phyloP scores from a whole-genome alignment of 1,140 invertebrate species.

The Mercenaria mercenaria region DNA sequence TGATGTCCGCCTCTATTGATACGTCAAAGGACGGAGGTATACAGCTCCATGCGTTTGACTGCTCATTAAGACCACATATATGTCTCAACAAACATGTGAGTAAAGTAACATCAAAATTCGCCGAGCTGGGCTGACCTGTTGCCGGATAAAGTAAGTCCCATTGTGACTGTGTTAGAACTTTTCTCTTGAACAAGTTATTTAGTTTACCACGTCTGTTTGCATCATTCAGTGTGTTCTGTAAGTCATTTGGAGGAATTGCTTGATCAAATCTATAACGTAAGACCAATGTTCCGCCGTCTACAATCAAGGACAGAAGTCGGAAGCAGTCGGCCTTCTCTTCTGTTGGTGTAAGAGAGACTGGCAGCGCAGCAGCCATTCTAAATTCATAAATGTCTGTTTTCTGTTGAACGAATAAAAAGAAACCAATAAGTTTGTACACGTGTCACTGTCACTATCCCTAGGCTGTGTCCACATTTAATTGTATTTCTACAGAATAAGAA shows the following conservation, averaged over 20 bases:
- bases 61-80: not conserved
- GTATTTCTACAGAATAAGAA: too few relatives aligned
- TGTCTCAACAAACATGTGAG: not conserved
- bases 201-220: not conserved
- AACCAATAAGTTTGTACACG: too few relatives aligned
- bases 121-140: not conserved
- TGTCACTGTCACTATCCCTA: too few relatives aligned
- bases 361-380: too few relatives aligned
- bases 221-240: not conserved
- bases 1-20: not conserved
- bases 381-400: too few relatives aligned
- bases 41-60: not conserved
- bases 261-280: not conserved
- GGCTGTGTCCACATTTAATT: too few relatives aligned
- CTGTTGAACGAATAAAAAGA: too few relatives aligned
- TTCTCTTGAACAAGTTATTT: not conserved
- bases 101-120: not conserved
- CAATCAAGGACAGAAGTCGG: not conserved
- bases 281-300: not conserved
- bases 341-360: too few relatives aligned
- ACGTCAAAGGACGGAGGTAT: not conserved
- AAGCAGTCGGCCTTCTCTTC: not conserved
- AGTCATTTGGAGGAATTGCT: not conserved
- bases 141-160: not conserved
- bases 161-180: not conserved